Conservation (phyloP, 2,113 vertebrate genomes). For the human (Homo sapiens) region GRCh38 chr6:147533501-147534000, state of each 20-base stretch:
- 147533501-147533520: neutral
- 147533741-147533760: neutral
- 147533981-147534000: neutral
- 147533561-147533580: neutral
- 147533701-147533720: too few relatives aligned
- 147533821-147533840: neutral
- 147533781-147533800: neutral
- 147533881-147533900: neutral
- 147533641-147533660: neutral
- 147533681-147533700: neutral
- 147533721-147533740: neutral
- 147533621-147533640: neutral
- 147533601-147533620: neutral
- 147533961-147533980: neutral
- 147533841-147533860: neutral
- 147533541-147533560: neutral
- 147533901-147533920: neutral
- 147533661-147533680: accelerated
- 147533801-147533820: neutral
- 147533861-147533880: neutral
- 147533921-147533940: neutral
- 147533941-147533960: neutral
- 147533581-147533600: neutral
- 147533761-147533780: neutral
- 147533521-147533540: neutral